Evolutionary conservation across 2,888 invertebrate species (phyloP).

Genomic region (Diarsia brunnea): DNA sequence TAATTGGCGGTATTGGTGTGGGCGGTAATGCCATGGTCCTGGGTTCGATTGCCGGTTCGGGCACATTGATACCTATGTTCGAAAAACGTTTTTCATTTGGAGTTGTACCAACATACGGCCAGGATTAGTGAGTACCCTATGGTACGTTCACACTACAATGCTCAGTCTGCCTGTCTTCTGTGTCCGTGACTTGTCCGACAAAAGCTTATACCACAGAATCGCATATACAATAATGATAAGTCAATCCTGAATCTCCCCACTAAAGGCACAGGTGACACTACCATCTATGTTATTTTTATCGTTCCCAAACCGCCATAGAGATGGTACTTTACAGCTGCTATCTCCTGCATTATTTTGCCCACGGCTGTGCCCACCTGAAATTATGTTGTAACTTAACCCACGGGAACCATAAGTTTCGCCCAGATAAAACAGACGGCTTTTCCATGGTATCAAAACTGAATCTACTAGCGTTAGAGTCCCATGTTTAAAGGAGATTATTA

Average conservation of each 20-base stretch:
- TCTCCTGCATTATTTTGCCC: slow-evolving; percentile 58
- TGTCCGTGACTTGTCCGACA: not conserved
- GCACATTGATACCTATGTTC: too few species aligned
- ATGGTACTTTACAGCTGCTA: slow-evolving; percentile 35
- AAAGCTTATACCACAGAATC: not conserved
- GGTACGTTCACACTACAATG: too few species aligned
- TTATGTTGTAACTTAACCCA: slow-evolving; percentile 51
- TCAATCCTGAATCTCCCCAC: not conserved
- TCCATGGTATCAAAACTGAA: slow-evolving; percentile 35
- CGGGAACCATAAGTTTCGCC: slow-evolving; percentile 51
- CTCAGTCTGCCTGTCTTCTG: not conserved
- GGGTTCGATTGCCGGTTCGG: too few species aligned
- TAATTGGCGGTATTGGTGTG: too few species aligned
- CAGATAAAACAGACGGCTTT: slow-evolving; percentile 52
- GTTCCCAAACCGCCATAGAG: slow-evolving; percentile 30
- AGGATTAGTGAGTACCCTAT: too few species aligned
- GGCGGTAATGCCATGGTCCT: too few species aligned
- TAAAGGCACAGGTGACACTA: slow-evolving; percentile 8
- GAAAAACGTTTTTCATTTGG: too few species aligned
- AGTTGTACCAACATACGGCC: too few species aligned
- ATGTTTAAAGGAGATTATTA: not conserved
- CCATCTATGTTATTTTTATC: slow-evolving; percentile 37
- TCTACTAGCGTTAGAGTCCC: not conserved
- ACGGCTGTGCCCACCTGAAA: slow-evolving; percentile 50
- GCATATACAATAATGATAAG: not conserved